Conservation (phyloP, 2,888 invertebrate genomes). For the Neoascia interrupta region DNA sequence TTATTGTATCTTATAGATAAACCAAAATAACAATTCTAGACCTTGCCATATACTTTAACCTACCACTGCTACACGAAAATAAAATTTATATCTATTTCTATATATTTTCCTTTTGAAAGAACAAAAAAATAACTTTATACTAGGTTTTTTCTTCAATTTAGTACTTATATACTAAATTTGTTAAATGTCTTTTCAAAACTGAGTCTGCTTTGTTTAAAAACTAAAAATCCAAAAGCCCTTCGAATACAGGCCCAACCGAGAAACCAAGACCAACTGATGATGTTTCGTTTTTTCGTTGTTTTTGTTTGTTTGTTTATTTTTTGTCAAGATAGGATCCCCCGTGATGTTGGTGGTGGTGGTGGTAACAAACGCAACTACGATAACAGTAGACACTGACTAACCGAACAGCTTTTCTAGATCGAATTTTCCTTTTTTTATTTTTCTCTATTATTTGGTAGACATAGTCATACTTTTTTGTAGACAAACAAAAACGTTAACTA, state of each 20-base stretch:
- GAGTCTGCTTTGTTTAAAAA: background rate
- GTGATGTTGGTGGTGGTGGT: conserved; percentile 57
- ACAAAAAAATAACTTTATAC: background rate
- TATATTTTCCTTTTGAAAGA: background rate
- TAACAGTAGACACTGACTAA: conserved; percentile 17
- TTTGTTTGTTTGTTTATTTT: too few relatives aligned
- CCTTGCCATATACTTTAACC: conserved; percentile 60
- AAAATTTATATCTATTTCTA: conserved; percentile 6
- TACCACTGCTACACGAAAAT: conserved; percentile 48
- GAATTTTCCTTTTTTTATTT: conserved; percentile 16
- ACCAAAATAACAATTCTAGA: conserved; percentile 33
- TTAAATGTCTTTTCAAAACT: background rate
- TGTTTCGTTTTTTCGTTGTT: conserved; percentile 9
- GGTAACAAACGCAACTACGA: conserved; percentile 2
- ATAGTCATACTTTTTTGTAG: conserved; percentile 20
- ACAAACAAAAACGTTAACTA: conserved; percentile 17
- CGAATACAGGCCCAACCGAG: background rate
- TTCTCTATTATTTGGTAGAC: conserved; percentile 28
- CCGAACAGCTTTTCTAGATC: conserved; percentile 26
- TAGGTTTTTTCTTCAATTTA: conserved; percentile 7
- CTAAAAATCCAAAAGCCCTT: conserved; percentile 1
- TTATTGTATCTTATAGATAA: conserved; percentile 26
- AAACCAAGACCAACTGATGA: conserved; percentile 8
- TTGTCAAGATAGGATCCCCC: conserved; percentile 8
- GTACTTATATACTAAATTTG: background rate